Evolutionary conservation across 2,113 vertebrate species (phyloP), one percentile per base, ranked within the genome.

Genomic region (Podocnemis expansa): DNA sequence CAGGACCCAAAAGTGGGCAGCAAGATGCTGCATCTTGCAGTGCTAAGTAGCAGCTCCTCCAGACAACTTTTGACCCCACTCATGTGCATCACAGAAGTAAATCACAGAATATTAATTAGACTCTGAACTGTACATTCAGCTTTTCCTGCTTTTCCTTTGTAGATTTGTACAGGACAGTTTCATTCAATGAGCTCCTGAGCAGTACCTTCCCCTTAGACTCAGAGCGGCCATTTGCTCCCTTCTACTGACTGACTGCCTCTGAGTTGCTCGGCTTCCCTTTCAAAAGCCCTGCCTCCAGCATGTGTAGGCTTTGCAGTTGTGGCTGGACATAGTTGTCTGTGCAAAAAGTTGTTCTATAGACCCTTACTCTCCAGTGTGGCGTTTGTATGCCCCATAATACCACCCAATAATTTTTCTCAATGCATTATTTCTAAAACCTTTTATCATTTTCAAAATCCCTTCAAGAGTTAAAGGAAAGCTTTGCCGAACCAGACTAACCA

Each of bases 371-470:
- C 60, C 14, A 63, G 31, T 19, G 60, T 27, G 60, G 14, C 6
- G 4, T 31, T 63, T n/a, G 31, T 63, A n/a, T 31, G n/a, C 14
- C 31, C 31, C 60, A 67, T 38, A 17, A 21, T 9, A 67, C 84
- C 1, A 1, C 38, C 75, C 78, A 78, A 47, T n/a, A 94, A 86
- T 54, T 91, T 94, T 82, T 84, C 12, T 16, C 89, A 73, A 73
- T 91, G 85, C 41, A 85, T 34, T 92, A 78, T 89, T 88, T 88
- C 91, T 91, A 94, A 89, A 92, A 87, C 60, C 47, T 52, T 7
- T 9, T 89, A 87, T 89, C 70, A 92, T 85, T 96, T 96, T 95
- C 80, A 41, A 89, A 96, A 94, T 95, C 95, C 92, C 93, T 84
- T 25, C 83, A 47, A 0, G 29, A 92, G 88, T 89, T 96, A 89